Base-by-base conservation (phyloP, 1,140 invertebrate species). In the Ruditapes philippinarum region DNA sequence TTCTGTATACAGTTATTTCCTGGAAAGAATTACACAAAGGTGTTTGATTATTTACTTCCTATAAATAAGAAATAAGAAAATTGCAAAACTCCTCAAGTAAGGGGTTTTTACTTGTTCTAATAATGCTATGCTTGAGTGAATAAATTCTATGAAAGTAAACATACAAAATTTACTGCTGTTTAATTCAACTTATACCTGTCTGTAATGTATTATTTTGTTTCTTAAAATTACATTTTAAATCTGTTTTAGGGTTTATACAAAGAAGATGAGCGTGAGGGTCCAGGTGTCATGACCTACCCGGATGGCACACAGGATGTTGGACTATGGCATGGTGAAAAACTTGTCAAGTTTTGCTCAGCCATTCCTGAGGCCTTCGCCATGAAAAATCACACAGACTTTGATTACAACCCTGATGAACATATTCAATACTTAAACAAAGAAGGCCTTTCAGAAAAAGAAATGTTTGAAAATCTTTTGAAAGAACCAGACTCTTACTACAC, bases 231-330 rank as follows among this genome's bases (percentile, higher is more conserved):
- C n/a, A n/a, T n/a, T n/a, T n/a, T n/a, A n/a, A n/a, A n/a, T 45
- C 42, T 45, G 42, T 45, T 5, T 14, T 7, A 95, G 95, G 95
- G 95, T 65, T 80, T 96, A 19, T 96, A 96, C 91, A 94, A 93
- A 87, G 92, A 95, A 28, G 95, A 96, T 92, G 94, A 95, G 57
- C 79, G 95, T 81, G 91, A 93, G 70, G 95, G 95, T 22, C 95
- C 95, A 17, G 95, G 95, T 0, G 92, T 95, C 12, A 65, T 95
- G 51, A 95, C 93, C 1, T 95, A 96, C 87, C 88, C 89, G 17
- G 92, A 95, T 88, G 93, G 92, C 12, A 89, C 60, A 38, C 94
- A 95, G 79, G 95, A 96, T 91, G 94, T 95, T 1, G 95, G 95
- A 5, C 88, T 95, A 7, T 96, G 95, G 95, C 91, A 90, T 54